These are phyloP conservation scores for Temnothorax unifasciatus DNA, from an alignment of 2,888 invertebrate genomes.

Conservation along the genomic window DNA sequence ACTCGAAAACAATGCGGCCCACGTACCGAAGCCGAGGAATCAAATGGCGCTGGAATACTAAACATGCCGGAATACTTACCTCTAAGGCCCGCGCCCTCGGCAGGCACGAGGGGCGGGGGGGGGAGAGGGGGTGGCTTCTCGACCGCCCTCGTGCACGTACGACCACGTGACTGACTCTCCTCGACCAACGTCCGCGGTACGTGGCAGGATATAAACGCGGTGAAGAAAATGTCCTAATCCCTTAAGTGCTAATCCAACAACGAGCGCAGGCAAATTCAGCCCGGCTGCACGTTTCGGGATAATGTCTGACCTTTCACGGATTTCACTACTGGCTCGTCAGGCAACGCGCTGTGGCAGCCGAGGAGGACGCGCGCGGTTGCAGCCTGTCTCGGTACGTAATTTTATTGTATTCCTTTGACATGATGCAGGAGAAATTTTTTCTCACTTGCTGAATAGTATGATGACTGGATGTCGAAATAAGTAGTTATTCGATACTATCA, in stretches of 20 bases:
- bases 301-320: constrained; percentile 1
- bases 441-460: neutral
- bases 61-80: constrained; percentile 73
- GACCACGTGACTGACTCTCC: constrained; percentile 68
- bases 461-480: neutral
- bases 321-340: neutral
- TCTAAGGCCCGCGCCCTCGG: neutral
- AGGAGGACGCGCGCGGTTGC: neutral
- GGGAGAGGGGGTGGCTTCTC: neutral
- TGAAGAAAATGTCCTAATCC: constrained; percentile 32
- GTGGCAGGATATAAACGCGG: constrained; percentile 24
- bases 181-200: constrained; percentile 55
- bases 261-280: neutral
- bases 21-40: constrained; percentile 77
- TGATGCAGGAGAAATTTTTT: neutral
- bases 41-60: constrained; percentile 77
- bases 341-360: neutral
- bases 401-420: neutral
- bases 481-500: neutral
- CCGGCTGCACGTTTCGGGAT: too few species aligned
- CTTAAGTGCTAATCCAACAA: constrained; percentile 31
- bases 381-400: neutral
- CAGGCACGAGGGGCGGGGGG: neutral
- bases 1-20: constrained; percentile 80
- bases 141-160: constrained; percentile 65